Conservation (phyloP, 2,113 vertebrate genomes). For the Stegastes partitus region DNA sequence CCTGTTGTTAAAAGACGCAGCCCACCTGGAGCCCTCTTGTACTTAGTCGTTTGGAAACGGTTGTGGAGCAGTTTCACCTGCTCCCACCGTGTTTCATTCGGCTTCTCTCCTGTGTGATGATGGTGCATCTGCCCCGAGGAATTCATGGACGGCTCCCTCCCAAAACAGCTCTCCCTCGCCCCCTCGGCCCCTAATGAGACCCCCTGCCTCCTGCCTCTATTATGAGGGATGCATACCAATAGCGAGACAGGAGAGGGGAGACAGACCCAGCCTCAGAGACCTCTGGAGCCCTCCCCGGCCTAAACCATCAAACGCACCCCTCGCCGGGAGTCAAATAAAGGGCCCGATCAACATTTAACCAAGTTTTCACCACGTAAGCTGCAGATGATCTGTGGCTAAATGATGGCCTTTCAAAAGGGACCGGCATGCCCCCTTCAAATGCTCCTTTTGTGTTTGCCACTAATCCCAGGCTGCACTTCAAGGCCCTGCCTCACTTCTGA, state of each 20-base stretch:
- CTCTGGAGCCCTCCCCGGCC: conserved; percentile 55
- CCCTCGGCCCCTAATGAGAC: conserved; percentile 77
- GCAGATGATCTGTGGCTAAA: conserved; percentile 78
- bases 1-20: conserved; percentile 51
- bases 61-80: conserved; percentile 37
- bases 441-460: conserved; percentile 78
- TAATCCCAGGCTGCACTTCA: conserved; percentile 82
- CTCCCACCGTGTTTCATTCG: conserved; percentile 35
- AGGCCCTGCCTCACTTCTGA: conserved; percentile 76
- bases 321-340: conserved; percentile 66
- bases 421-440: conserved; percentile 58
- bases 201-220: conserved; percentile 74
- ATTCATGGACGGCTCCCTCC: conserved; percentile 45
- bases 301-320: conserved; percentile 67
- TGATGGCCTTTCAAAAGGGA: conserved; percentile 78
- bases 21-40: conserved; percentile 61
- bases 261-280: conserved; percentile 67
- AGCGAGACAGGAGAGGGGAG: conserved; percentile 68
- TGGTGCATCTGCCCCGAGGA: conserved; percentile 73
- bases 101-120: conserved; percentile 47
- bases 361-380: conserved; percentile 65
- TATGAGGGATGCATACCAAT: conserved; percentile 74
- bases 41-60: neutral
- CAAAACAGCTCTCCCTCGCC: conserved; percentile 55
- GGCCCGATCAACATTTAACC: conserved; percentile 75